A percentile compares a stretch with the other conserved stretches of the same genome.
These are phyloP conservation scores for Lagopus muta DNA, from an alignment of 2,113 vertebrate species.

Conservation along the genomic window DNA sequence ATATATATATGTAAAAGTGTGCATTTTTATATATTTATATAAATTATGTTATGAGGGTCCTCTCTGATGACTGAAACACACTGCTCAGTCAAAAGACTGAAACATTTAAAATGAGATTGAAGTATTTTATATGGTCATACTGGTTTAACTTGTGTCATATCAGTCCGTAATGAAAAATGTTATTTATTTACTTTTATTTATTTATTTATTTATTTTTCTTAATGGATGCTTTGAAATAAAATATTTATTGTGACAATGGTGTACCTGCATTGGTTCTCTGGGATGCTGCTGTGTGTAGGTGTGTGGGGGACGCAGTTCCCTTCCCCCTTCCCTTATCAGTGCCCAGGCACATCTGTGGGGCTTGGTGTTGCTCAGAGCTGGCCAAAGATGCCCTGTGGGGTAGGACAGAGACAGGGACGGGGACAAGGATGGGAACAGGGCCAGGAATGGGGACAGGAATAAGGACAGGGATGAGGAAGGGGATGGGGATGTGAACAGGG, in stretches of 20 bases:
- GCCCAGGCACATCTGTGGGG: not conserved
- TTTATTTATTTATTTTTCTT: not conserved
- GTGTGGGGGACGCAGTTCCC: not conserved
- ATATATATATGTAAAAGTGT: not conserved
- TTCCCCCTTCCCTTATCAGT: not conserved
- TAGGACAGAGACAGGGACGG: fast-evolving
- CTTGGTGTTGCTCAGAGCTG: fast-evolving
- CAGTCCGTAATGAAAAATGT: not conserved
- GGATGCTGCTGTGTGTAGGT: not conserved
- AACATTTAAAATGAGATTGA: not conserved
- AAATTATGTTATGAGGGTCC: not conserved
- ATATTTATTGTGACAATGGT: not conserved
- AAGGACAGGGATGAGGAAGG: no score
- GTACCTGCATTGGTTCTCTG: not conserved
- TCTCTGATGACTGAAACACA: not conserved
- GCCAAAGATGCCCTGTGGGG: not conserved
- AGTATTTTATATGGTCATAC: not conserved
- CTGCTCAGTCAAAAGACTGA: not conserved
- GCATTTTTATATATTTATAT: not conserved
- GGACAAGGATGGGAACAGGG: not conserved
- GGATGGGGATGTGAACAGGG: no score
- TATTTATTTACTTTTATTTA: not conserved
- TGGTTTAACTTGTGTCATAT: not conserved
- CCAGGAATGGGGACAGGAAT: no score
- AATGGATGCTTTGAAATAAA: not conserved